Evolutionary conservation across 2,113 vertebrate genomes (phyloP).

Genomic region (Chloropsis hardwickii): DNA sequence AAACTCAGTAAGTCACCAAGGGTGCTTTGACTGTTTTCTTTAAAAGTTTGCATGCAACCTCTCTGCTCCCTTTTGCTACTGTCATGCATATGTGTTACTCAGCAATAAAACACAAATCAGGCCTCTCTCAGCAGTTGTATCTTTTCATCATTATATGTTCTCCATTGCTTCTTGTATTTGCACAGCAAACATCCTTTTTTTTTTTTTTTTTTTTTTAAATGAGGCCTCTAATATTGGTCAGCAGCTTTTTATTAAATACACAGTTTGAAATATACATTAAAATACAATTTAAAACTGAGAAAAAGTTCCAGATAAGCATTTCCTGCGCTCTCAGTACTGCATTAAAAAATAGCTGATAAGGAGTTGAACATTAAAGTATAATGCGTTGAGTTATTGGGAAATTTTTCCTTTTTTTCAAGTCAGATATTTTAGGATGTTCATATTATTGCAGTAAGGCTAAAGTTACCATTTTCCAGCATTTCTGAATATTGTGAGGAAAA

Average conservation of each 20-base stretch:
- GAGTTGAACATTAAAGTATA: neutral
- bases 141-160: neutral
- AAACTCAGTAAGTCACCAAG: slow-evolving; percentile 85
- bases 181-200: neutral
- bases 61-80: neutral
- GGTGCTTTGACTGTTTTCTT: neutral
- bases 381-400: neutral
- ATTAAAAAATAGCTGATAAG: neutral
- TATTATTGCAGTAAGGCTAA: neutral
- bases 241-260: neutral
- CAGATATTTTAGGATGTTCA: neutral
- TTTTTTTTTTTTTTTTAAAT: neutral
- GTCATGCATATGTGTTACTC: neutral
- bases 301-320: neutral
- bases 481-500: neutral
- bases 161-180: neutral
- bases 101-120: neutral
- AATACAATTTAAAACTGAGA: neutral
- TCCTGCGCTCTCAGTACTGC: neutral
- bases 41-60: neutral
- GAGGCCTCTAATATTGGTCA: neutral
- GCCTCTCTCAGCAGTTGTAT: neutral
- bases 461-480: neutral
- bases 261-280: neutral
- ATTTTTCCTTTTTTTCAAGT: neutral